Percentiles rank a stretch among this genome's conserved stretches.
Conservation (phyloP, 2,113 vertebrate species). For the Jaculus jaculus region DNA sequence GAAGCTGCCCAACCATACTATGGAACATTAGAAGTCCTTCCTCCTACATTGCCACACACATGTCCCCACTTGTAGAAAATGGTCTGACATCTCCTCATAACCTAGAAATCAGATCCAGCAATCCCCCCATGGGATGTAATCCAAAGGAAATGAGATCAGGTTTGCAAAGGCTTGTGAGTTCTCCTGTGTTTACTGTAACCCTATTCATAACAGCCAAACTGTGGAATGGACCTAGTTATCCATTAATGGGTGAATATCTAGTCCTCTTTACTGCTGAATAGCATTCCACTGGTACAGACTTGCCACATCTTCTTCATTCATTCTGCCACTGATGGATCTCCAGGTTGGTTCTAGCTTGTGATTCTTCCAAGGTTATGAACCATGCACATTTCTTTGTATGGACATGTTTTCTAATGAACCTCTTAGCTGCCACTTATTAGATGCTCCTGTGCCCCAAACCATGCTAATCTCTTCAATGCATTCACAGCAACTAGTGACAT, state of each 20-base stretch:
- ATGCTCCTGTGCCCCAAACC: too few relatives aligned
- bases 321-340: background rate
- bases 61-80: background rate
- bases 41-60: background rate
- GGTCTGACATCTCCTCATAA: background rate
- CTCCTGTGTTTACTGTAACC: background rate
- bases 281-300: rapidly evolving
- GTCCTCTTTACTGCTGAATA: background rate
- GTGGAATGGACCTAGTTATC: background rate
- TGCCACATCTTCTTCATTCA: background rate
- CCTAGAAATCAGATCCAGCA: background rate
- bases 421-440: background rate
- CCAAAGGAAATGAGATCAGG: background rate
- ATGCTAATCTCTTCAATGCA: background rate
- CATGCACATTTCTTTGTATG: background rate
- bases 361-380: background rate
- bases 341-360: background rate
- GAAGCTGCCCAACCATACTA: background rate
- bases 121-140: background rate
- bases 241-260: too few relatives aligned
- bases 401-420: conserved; percentile 17
- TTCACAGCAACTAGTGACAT: background rate
- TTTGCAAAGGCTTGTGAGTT: background rate
- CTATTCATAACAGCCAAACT: background rate
- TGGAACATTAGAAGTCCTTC: background rate